A percentile compares a stretch with the other conserved stretches of the same genome.
Conservation (phyloP, 2,797 vertebrate species). For the Neosilurus mollespiculum region DNA sequence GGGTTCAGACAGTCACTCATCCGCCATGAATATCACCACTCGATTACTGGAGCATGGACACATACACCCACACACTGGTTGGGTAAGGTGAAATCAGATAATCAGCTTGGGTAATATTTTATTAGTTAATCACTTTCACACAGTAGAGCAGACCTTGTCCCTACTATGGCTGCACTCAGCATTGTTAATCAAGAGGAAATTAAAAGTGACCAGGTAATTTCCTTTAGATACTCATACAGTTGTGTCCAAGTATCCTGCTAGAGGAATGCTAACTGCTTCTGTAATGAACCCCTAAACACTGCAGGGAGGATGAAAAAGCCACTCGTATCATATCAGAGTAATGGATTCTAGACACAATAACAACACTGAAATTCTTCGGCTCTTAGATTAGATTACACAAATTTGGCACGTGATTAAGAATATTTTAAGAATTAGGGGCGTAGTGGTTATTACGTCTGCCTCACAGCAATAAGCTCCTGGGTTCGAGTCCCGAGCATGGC, state of each 20-base stretch:
- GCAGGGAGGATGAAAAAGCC: neutral
- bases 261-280: neutral
- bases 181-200: neutral
- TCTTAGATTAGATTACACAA: neutral
- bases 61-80: neutral
- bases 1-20: constrained; percentile 40
- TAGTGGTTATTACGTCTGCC: too few relatives aligned
- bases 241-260: neutral
- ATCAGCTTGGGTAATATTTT: neutral
- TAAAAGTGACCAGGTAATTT: neutral
- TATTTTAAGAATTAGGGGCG: too few relatives aligned
- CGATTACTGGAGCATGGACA: constrained; percentile 39
- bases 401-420: neutral
- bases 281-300: neutral
- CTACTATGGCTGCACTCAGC: neutral
- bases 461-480: too few relatives aligned
- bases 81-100: constrained; percentile 12
- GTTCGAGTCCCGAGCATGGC: too few relatives aligned
- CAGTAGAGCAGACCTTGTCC: too few relatives aligned
- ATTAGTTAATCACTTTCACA: neutral
- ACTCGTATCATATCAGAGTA: too few relatives aligned
- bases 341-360: neutral
- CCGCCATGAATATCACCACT: constrained; percentile 44
- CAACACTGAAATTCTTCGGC: neutral
- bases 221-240: too few relatives aligned